Evolutionary conservation across 2,113 vertebrate species (phyloP).

Genomic region (Grammomys dolichurus): DNA sequence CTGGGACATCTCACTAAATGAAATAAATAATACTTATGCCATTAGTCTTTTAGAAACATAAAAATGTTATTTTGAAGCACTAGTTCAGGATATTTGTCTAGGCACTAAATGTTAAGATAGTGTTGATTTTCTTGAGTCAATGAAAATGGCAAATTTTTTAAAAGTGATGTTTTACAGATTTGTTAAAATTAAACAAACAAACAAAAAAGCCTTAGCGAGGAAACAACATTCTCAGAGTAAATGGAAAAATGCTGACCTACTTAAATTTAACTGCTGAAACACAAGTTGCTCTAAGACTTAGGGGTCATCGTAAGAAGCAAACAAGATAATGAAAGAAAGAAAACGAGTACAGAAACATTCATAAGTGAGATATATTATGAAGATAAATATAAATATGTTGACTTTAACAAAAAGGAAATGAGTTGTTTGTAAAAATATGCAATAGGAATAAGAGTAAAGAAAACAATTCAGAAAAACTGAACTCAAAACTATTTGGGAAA

Average conservation of each 20-base stretch:
- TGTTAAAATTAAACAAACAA: constrained; percentile 83
- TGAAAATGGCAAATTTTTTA: constrained; percentile 86
- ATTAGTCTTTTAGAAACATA: constrained; percentile 15
- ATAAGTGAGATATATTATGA: constrained; percentile 62
- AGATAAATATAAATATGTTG: constrained; percentile 83
- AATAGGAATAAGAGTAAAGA: constrained; percentile 45
- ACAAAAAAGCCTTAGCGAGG: constrained; percentile 92
- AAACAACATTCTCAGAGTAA: constrained; percentile 96
- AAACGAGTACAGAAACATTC: constrained; percentile 75
- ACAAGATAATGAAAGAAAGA: constrained; percentile 85
- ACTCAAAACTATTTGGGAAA: constrained; percentile 70
- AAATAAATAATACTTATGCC: constrained; percentile 63
- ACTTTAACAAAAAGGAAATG: constrained; percentile 80
- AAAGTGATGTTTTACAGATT: constrained; percentile 94
- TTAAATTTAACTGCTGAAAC: constrained; percentile 95
- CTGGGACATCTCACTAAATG: not conserved
- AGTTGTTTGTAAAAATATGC: constrained; percentile 83
- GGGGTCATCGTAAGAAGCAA: constrained; percentile 94
- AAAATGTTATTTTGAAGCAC: not conserved
- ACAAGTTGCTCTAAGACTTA: constrained; percentile 94
- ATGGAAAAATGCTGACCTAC: constrained; percentile 96
- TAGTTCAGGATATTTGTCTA: not conserved
- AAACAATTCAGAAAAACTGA: constrained; percentile 73
- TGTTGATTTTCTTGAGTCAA: constrained; percentile 66
- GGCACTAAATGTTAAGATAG: not conserved